phyloP scores from a whole-genome alignment of 2,113 vertebrate species.

The Xiphias gladius region DNA sequence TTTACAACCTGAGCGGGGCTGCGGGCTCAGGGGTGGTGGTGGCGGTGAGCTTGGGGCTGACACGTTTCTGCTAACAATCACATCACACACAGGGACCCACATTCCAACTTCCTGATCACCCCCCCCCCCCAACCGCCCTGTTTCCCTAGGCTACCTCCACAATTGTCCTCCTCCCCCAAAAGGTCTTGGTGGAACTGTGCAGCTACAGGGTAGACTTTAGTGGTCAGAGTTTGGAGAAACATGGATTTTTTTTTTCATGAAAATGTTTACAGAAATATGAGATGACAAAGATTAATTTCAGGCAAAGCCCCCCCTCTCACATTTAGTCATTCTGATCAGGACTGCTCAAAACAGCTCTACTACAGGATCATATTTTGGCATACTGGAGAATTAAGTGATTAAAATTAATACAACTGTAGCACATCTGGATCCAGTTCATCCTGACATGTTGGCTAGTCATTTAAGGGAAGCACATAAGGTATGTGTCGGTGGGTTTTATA shows the following conservation, averaged over 20 bases:
- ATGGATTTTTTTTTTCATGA: not conserved
- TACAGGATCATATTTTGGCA: not conserved
- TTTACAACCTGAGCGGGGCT: slow-evolving; percentile 67
- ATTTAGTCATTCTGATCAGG: not conserved
- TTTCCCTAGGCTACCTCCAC: slow-evolving; percentile 55
- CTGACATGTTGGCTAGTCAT: slow-evolving; percentile 14
- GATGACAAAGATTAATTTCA: not conserved
- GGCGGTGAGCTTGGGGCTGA: slow-evolving; percentile 85
- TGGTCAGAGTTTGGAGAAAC: slow-evolving; percentile 33
- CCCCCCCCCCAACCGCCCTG: slow-evolving; percentile 59
- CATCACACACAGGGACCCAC: slow-evolving; percentile 93
- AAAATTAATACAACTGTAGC: slow-evolving; percentile 5
- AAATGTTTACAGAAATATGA: slow-evolving; percentile 19
- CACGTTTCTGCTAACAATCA: slow-evolving; percentile 98
- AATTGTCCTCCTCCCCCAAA: slow-evolving; percentile 34
- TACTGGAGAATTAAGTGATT: slow-evolving; percentile 16
- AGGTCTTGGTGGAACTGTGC: slow-evolving; percentile 40
- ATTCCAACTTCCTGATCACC: slow-evolving; percentile 90
- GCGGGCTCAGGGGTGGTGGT: slow-evolving; percentile 71
- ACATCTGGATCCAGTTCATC: slow-evolving; percentile 65
- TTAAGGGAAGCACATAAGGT: not conserved
- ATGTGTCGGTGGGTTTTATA: not conserved
- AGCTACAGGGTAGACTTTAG: slow-evolving; percentile 3
- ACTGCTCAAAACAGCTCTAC: not conserved
- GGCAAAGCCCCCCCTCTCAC: too few relatives aligned